Evolutionary conservation across 64 coral and sea anemone genomes (phyloP), one percentile per base, ranked within the genome.

Genomic region (Montipora efflorescens): DNA sequence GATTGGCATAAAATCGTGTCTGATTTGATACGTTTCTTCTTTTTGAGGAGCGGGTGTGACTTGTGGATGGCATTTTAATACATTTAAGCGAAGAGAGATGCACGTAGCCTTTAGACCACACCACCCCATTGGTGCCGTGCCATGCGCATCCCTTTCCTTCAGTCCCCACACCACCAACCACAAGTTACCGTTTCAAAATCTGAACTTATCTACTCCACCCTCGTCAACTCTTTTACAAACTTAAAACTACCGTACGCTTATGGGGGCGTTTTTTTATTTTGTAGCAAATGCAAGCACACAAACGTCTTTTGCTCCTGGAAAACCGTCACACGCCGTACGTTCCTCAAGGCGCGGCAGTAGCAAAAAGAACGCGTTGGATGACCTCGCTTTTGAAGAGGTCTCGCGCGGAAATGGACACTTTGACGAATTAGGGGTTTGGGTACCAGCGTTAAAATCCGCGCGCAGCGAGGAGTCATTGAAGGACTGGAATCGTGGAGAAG

Each of bases 341-440:
- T 19, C 58, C 62, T 50, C 88, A 22, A 53, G 89, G 89, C 82
- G 92, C 10, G 93, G 84, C 12, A 92, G 83, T 14, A 92, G 83
- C 73, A 89, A 83, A 55, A 95, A 90, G 73, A 83, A 90, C 80
- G 76, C 91, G 36, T 72, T 91, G 18, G 96, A 98, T 82, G 96
- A 98, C 88, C 91, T 93, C 21, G 69, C 91, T 21, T 95, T 98
- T 79, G 93, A 98, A 87, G 96, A 98, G 5, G 88, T 98, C 89
- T 80, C 95, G 77, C 96, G 90, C 16, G 96, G 93, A 19, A 90
- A 87, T 78, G 96, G 96, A 13, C 91, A 84, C 89, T 98, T 98
- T 51, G 96, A 98, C 84, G 87, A 88, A 48, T 49, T 79, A 67
- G 93, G 93, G 53, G 93, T 98, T 44, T 98, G 93, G 93, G 74